These are phyloP conservation scores for Phycodurus eques DNA, from an alignment of 2,113 vertebrate species.

Conservation along the genomic window DNA sequence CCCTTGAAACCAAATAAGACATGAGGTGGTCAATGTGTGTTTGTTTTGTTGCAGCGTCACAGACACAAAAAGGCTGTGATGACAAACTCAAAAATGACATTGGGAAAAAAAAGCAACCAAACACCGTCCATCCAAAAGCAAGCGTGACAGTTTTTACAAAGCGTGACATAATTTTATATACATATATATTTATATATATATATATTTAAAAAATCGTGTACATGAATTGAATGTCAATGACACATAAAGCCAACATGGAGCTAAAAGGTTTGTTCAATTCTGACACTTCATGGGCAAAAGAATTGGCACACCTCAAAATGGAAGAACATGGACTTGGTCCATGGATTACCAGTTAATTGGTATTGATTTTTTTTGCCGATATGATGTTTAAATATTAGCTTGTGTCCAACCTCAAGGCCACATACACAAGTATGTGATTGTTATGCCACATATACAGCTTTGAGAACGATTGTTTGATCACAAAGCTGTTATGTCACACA, in stretches of 20 bases:
- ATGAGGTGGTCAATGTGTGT: constrained; percentile 53
- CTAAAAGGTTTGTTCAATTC: background rate
- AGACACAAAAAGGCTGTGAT: constrained; percentile 40
- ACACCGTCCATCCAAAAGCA: constrained; percentile 40
- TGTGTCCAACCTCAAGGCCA: background rate
- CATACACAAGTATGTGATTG: too few relatives aligned
- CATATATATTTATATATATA: too few relatives aligned
- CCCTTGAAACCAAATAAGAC: constrained; percentile 65
- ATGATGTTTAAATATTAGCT: background rate
- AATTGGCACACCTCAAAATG: background rate
- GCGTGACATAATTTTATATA: constrained; percentile 18
- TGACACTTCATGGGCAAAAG: background rate
- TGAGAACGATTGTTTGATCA: too few relatives aligned
- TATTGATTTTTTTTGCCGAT: background rate
- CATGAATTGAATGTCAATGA: constrained; percentile 62
- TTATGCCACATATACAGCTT: background rate
- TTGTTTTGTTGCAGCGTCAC: constrained; percentile 4
- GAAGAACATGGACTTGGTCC: background rate
- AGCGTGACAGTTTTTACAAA: constrained; percentile 26
- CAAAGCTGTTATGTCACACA: too few relatives aligned
- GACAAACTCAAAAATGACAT: constrained; percentile 58
- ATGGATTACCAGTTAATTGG: too few relatives aligned
- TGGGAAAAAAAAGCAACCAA: constrained; percentile 55
- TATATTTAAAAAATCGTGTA: constrained; percentile 50
- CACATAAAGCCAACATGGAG: constrained; percentile 58